Conservation (phyloP, 2,888 invertebrate genomes). For the Toxonevra muliebris region DNA sequence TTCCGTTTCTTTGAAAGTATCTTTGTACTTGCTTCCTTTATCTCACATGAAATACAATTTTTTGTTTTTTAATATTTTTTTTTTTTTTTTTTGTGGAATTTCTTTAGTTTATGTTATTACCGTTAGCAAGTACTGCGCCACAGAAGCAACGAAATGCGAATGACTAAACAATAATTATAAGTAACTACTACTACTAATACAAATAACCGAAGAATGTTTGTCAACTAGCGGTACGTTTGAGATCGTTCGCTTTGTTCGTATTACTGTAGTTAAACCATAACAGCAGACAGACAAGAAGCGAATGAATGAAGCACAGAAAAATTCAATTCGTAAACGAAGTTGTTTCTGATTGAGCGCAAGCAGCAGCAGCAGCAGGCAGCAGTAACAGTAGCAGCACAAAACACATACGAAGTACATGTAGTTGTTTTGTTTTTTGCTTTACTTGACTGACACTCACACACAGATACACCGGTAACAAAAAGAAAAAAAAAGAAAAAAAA, state of each 20-base stretch:
- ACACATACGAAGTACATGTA: not conserved
- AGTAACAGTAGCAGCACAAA: not conserved
- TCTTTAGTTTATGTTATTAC: slow-evolving; percentile 26
- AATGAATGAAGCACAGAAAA: slow-evolving; percentile 55
- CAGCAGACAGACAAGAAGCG: slow-evolving; percentile 52
- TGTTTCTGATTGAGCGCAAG: not conserved
- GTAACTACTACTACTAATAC: slow-evolving; percentile 17
- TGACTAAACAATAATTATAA: slow-evolving; percentile 32
- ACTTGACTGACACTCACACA: too few species aligned
- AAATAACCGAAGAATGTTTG: slow-evolving; percentile 5
- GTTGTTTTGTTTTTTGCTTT: too few species aligned
- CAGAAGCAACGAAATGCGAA: slow-evolving; percentile 43
- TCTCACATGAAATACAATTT: slow-evolving; percentile 7
- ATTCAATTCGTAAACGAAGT: not conserved
- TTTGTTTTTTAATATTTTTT: slow-evolving; percentile 17
- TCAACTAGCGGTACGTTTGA: not conserved
- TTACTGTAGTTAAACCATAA: slow-evolving; percentile 39
- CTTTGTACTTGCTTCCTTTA: slow-evolving; percentile 4
- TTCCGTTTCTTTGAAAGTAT: not conserved
- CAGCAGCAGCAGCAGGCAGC: not conserved
- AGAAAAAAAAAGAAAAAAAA: too few species aligned
- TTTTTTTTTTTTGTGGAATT: slow-evolving; percentile 27
- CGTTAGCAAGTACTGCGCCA: slow-evolving; percentile 42
- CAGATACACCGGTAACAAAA: too few species aligned
- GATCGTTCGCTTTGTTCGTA: slow-evolving; percentile 5